A percentile compares a stretch with the other conserved stretches of the same genome.
phyloP scores from a whole-genome alignment of 2,888 invertebrate genomes.

The Plagodis pulveraria region DNA sequence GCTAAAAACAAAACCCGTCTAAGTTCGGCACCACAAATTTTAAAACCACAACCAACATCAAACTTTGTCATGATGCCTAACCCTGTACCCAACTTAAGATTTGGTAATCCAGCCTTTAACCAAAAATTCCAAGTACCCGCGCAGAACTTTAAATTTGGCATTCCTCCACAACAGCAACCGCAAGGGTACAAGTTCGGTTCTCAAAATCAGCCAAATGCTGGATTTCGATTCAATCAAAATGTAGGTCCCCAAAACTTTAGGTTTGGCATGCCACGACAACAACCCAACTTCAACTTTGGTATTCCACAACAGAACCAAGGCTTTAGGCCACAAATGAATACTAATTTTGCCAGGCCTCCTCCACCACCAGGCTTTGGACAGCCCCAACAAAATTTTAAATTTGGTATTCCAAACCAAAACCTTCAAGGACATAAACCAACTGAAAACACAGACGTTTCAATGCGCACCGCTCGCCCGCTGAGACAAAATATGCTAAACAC shows the following conservation, averaged over 20 bases:
- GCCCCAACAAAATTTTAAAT: no score
- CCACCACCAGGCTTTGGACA: neutral
- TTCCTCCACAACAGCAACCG: neutral
- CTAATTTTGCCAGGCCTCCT: no score
- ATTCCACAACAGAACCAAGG: neutral
- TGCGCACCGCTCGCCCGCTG: no score
- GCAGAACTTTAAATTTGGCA: neutral
- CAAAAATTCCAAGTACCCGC: neutral
- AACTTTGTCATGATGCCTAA: neutral
- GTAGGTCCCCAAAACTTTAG: neutral
- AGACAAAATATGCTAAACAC: no score
- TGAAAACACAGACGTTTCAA: no score
- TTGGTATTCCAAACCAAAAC: no score
- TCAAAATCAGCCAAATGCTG: neutral
- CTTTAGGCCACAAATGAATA: no score
- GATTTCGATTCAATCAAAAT: neutral
- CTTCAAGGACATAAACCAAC: no score
- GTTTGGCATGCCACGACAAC: neutral
- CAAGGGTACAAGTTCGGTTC: neutral
- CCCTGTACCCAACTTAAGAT: neutral
- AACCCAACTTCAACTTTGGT: neutral
- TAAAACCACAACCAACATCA: neutral
- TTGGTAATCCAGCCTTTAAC: neutral
- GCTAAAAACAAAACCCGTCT: neutral
- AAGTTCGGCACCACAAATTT: neutral